These are phyloP conservation scores for Melanophora roralis DNA, from an alignment of 2,888 invertebrate genomes.

Conservation along the genomic window DNA sequence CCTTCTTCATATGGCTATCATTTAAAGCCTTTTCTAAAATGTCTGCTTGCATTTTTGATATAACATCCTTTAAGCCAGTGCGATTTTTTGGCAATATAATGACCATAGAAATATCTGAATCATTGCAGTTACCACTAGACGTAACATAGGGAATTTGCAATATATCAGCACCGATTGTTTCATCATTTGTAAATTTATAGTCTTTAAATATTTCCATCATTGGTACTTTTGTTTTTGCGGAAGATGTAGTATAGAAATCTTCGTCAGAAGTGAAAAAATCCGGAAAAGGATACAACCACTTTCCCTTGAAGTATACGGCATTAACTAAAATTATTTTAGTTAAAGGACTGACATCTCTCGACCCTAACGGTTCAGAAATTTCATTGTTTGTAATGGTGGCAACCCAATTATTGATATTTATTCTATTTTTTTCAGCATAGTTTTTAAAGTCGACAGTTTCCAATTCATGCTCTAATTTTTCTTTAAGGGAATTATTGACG, in stretches of 20 bases:
- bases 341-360: slow-evolving; percentile 80
- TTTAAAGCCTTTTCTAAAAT: slow-evolving; percentile 82
- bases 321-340: slow-evolving; percentile 89
- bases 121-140: slow-evolving; percentile 78
- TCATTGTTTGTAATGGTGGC: slow-evolving; percentile 85
- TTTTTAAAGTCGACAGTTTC: slow-evolving; percentile 82
- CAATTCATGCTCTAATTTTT: slow-evolving; percentile 82
- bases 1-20: slow-evolving; percentile 83
- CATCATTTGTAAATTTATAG: slow-evolving; percentile 88
- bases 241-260: slow-evolving; percentile 86
- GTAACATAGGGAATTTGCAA: slow-evolving; percentile 92
- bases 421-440: slow-evolving; percentile 80
- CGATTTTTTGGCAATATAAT: slow-evolving; percentile 85
- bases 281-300: no score
- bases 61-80: slow-evolving; percentile 81
- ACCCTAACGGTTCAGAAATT: slow-evolving; percentile 85
- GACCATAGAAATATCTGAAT: slow-evolving; percentile 90
- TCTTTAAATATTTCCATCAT: slow-evolving; percentile 94
- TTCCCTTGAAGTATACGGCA: slow-evolving; percentile 89
- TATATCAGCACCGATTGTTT: slow-evolving; percentile 87
- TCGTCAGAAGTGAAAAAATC: no score
- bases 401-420: slow-evolving; percentile 87
- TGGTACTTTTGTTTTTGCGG: slow-evolving; percentile 84
- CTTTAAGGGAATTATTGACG: slow-evolving; percentile 81
- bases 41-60: slow-evolving; percentile 84